A percentile compares a stretch with the other conserved stretches of the same genome.
phyloP scores from a whole-genome alignment of 2,113 vertebrate species.

The Dascyllus trimaculatus region DNA sequence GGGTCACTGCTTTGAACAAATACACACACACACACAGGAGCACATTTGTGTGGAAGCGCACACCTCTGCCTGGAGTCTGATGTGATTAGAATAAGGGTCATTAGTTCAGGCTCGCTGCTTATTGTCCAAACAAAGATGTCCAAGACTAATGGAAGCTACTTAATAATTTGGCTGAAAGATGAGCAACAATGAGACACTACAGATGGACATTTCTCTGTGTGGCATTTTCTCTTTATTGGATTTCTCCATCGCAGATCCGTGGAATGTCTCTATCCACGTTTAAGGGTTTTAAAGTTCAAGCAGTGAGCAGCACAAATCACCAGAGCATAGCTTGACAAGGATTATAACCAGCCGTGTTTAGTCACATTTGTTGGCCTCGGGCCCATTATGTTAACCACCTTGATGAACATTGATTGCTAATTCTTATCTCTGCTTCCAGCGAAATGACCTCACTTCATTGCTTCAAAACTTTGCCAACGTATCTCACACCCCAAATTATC shows the following conservation, averaged over 20 bases:
- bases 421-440: slow-evolving; percentile 72
- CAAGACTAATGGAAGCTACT: slow-evolving; percentile 73
- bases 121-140: slow-evolving; percentile 82
- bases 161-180: slow-evolving; percentile 75
- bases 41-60: slow-evolving; percentile 32
- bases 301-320: not conserved
- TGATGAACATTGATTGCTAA: slow-evolving; percentile 80
- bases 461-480: slow-evolving; percentile 72
- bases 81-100: slow-evolving; percentile 84
- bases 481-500: slow-evolving; percentile 75
- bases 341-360: slow-evolving; percentile 49
- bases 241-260: not conserved
- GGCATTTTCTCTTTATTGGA: slow-evolving; percentile 6
- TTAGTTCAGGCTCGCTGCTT: slow-evolving; percentile 79
- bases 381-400: slow-evolving; percentile 72
- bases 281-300: slow-evolving; percentile 10
- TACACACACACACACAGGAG: slow-evolving; percentile 24
- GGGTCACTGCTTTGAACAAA: slow-evolving; percentile 74
- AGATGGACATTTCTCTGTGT: slow-evolving; percentile 16
- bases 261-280: slow-evolving; percentile 16
- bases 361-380: slow-evolving; percentile 65
- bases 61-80: slow-evolving; percentile 64
- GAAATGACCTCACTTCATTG: slow-evolving; percentile 74
- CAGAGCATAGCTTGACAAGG: not conserved
- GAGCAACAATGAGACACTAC: slow-evolving; percentile 5